Evolutionary conservation across 1,140 invertebrate genomes (phyloP).

Genomic region (Oppia nitens): DNA sequence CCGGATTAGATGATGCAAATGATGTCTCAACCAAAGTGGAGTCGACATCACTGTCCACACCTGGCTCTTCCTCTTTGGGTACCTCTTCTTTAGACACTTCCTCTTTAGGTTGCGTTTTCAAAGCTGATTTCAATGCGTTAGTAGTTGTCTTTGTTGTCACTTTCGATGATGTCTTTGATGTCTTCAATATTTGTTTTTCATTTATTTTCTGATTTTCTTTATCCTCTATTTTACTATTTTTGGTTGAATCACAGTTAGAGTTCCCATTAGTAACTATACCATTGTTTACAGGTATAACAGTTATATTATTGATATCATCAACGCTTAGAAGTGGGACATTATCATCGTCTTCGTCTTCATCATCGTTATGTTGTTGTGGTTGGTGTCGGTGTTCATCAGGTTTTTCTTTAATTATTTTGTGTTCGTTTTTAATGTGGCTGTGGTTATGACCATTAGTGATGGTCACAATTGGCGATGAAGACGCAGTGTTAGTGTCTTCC

Average conservation of each 20-base stretch:
- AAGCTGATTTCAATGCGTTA: no score
- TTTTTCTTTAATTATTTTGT: neutral
- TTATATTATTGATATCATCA: neutral
- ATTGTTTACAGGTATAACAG: neutral
- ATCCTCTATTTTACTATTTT: neutral
- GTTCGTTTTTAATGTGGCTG: neutral
- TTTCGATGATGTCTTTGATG: neutral
- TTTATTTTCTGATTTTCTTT: no score
- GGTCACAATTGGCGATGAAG: neutral
- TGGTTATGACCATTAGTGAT: conserved; percentile 1
- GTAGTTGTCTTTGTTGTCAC: neutral
- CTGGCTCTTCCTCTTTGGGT: no score
- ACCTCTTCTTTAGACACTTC: no score
- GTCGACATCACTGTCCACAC: no score
- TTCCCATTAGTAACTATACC: neutral
- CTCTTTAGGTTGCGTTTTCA: no score
- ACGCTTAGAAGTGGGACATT: neutral
- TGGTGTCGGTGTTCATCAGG: no score
- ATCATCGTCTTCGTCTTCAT: neutral
- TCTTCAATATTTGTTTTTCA: no score
- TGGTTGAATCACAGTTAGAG: neutral
- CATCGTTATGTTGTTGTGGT: no score
- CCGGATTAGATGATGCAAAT: conserved; percentile 20
- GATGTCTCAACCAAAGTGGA: conserved; percentile 17
- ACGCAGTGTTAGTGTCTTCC: neutral